Evolutionary conservation across 2,797 vertebrate species (phyloP).

Genomic region (Sebastes vulpes): DNA sequence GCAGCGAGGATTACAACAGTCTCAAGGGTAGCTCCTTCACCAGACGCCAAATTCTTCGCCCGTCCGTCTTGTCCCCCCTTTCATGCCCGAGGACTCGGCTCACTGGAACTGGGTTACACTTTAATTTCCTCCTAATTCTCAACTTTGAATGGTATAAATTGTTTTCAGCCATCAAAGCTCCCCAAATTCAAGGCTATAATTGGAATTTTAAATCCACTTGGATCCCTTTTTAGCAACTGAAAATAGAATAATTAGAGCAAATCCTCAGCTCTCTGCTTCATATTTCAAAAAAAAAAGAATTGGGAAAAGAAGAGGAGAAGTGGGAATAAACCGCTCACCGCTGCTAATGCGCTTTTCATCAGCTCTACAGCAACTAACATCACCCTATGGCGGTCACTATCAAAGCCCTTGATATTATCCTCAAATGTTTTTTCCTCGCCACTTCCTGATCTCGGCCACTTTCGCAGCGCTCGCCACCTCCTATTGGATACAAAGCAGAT

Average conservation of each 20-base stretch:
- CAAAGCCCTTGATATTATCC: slow-evolving; percentile 61
- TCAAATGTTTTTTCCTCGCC: slow-evolving; percentile 51
- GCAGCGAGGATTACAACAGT: slow-evolving; percentile 60
- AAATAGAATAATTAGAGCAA: slow-evolving; percentile 81
- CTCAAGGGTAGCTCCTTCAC: slow-evolving; percentile 55
- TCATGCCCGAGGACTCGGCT: slow-evolving; percentile 63
- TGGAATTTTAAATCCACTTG: slow-evolving; percentile 76
- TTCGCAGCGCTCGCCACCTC: slow-evolving; percentile 33
- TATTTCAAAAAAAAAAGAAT: slow-evolving; percentile 11
- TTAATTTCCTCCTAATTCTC: slow-evolving; percentile 79
- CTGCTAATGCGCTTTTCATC: slow-evolving; percentile 40
- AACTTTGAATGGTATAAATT: slow-evolving; percentile 77
- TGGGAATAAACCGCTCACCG: slow-evolving; percentile 41
- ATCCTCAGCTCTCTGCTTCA: slow-evolving; percentile 47
- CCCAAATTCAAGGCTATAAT: slow-evolving; percentile 73
- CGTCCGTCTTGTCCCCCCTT: slow-evolving; percentile 38
- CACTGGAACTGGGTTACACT: slow-evolving; percentile 75
- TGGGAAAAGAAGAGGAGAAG: slow-evolving; percentile 10
- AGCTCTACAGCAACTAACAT: slow-evolving; percentile 20
- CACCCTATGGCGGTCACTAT: slow-evolving; percentile 38
- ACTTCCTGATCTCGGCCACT: slow-evolving; percentile 56
- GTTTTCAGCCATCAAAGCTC: slow-evolving; percentile 75
- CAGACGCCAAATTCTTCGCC: slow-evolving; percentile 65
- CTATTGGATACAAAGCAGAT: slow-evolving; percentile 53
- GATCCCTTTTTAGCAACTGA: slow-evolving; percentile 69